phyloP scores from a whole-genome alignment of 2,888 invertebrate genomes.

The Nephrotoma guestfalica region DNA sequence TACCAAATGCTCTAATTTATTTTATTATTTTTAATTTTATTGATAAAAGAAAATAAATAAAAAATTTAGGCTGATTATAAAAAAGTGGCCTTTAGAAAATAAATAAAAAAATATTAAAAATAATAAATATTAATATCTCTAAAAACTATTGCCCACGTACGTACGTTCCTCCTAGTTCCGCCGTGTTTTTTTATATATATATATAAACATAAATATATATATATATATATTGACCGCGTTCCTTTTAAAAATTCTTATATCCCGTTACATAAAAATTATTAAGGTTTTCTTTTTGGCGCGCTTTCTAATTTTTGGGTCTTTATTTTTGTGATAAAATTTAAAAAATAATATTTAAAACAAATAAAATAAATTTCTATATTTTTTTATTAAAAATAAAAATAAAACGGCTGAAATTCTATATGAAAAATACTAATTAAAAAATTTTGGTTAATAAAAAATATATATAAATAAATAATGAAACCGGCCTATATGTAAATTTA shows the following conservation, averaged over 20 bases:
- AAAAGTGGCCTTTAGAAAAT: conserved; percentile 3
- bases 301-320: not conserved
- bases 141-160: not conserved
- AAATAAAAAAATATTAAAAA: not conserved
- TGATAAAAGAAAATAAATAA: not conserved
- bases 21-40: not conserved
- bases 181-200: not conserved
- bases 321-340: not conserved
- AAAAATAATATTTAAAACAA: not conserved
- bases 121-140: not conserved
- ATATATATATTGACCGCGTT: not conserved
- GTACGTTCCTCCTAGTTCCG: not conserved
- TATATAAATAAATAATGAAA: not conserved
- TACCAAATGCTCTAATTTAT: not conserved
- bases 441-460: not conserved
- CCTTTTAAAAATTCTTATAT: not conserved
- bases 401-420: not conserved
- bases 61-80: conserved; percentile 3
- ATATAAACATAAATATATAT: not conserved
- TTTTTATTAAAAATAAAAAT: not conserved
- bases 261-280: not conserved
- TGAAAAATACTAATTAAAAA: not conserved
- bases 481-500: not conserved
- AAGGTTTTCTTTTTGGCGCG: not conserved
- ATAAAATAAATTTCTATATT: not conserved